Evolutionary conservation across 2,113 vertebrate genomes (phyloP), one percentile per base, ranked within the genome.

Genomic region (Brachionichthys hirsutus): DNA sequence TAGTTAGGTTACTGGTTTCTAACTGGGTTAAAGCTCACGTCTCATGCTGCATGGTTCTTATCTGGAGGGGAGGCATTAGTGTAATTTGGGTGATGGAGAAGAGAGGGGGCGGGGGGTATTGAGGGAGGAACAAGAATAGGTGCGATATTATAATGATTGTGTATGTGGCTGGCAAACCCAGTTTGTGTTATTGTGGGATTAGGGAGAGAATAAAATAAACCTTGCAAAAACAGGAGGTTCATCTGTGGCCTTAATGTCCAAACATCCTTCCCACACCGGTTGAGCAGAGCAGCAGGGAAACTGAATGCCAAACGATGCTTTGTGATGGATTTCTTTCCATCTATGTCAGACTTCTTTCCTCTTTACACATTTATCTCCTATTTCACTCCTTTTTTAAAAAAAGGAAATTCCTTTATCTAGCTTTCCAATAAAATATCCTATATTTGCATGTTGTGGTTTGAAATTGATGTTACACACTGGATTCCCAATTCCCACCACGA

Each of bases 1-100:
- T 80, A 76, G 83, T 67, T 79, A 70, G 82, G 77, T 80, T 87
- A 80, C 53, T 56, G 60, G 75, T 50, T 41, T 69, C 71, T 78
- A 84, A 77, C 22, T 83, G 75, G 85, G 87, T 85, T 78, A 73
- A 81, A 80, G 48, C 59, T 2, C 62, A 43, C 2, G 8, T 70
- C 72, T 65, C 48, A 13, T 56, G 53, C 57, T 54, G 19, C 20
- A 24, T 67, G 56, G 58, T 46, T 20, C 52, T 66, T 52, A 44
- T 76, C 70, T 7, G 9, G 53, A 70, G 49, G 78, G 60, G 59
- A 72, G 52, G 57, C 38, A 18, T 75, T 57, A 62, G 24, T 75
- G 67, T 56, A 15, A 72, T 73, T 66, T 22, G 48, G 20, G 54
- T 14, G 50, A 62, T 20, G 45, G 43, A n/a, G n/a, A n/a, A n/a